Conservation (phyloP, 2,797 vertebrate genomes). For the Podargus strigoides region DNA sequence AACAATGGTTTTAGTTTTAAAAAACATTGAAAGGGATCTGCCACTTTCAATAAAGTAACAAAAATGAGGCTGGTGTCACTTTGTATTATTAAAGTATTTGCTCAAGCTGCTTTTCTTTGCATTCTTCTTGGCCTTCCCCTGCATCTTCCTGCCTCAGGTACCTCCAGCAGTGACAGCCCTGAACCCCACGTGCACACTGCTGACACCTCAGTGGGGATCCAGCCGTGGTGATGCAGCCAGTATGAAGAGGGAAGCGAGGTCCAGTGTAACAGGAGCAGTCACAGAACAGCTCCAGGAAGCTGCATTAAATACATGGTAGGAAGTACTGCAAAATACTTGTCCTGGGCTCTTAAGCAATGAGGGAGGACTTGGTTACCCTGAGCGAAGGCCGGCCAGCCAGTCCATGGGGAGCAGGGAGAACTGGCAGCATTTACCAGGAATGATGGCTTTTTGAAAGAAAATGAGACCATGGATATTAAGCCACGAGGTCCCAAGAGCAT, state of each 20-base stretch:
- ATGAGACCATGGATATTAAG: not conserved
- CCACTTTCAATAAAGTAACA: constrained; percentile 75
- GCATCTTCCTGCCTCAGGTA: accelerated
- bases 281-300: not conserved
- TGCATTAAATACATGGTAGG: not conserved
- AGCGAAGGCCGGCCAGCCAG: too few species aligned
- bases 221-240: accelerated
- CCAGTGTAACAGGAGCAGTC: not conserved
- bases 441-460: not conserved
- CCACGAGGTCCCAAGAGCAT: not conserved
- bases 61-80: not conserved
- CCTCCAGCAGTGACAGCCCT: accelerated
- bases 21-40: constrained; percentile 53
- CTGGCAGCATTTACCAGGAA: not conserved
- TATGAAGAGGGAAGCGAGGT: not conserved
- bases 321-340: not conserved
- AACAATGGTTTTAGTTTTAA: constrained; percentile 45
- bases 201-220: not conserved
- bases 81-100: not conserved
- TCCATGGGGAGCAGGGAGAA: not conserved
- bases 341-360: not conserved
- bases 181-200: accelerated
- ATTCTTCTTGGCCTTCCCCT: not conserved
- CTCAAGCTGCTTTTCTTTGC: not conserved
- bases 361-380: too few species aligned